Conservation (phyloP, 2,113 vertebrate genomes). For the Amia ocellicauda region DNA sequence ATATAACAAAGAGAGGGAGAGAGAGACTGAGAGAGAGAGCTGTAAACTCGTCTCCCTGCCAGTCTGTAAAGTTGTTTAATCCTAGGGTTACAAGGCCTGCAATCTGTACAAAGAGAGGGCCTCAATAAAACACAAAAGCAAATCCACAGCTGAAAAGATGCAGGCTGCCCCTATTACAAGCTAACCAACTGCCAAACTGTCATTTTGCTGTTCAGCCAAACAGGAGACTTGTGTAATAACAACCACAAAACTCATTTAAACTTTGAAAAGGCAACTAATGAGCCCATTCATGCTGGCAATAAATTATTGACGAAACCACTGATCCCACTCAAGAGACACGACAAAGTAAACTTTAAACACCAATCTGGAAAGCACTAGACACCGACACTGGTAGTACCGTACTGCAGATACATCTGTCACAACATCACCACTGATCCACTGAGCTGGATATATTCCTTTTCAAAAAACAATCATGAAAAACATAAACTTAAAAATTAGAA, state of each 20-base stretch:
- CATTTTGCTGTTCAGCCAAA: slow-evolving; percentile 42
- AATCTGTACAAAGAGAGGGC: not conserved
- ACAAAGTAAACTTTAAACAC: slow-evolving; percentile 72
- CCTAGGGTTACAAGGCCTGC: slow-evolving; percentile 9
- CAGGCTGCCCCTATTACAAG: slow-evolving; percentile 41
- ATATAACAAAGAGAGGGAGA: slow-evolving; percentile 2
- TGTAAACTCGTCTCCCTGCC: not conserved
- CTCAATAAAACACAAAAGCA: slow-evolving; percentile 40
- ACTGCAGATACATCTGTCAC: not conserved
- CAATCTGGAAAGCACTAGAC: slow-evolving; percentile 23
- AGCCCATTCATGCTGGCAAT: slow-evolving; percentile 69
- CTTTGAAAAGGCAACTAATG: slow-evolving; percentile 78
- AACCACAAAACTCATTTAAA: slow-evolving; percentile 69
- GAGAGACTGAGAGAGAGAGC: too few relatives aligned
- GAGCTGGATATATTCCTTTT: too few relatives aligned
- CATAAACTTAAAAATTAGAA: too few relatives aligned
- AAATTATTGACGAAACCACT: slow-evolving; percentile 73
- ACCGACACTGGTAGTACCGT: not conserved
- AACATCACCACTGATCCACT: too few relatives aligned
- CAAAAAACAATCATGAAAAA: too few relatives aligned
- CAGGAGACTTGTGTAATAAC: slow-evolving; percentile 63
- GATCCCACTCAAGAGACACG: slow-evolving; percentile 60
- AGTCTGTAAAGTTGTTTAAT: slow-evolving; percentile 1
- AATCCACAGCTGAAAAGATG: slow-evolving; percentile 34
- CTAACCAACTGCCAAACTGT: slow-evolving; percentile 47